These are phyloP conservation scores for Odontesthes bonariensis DNA, from an alignment of 2,113 vertebrate genomes.

Conservation along the genomic window DNA sequence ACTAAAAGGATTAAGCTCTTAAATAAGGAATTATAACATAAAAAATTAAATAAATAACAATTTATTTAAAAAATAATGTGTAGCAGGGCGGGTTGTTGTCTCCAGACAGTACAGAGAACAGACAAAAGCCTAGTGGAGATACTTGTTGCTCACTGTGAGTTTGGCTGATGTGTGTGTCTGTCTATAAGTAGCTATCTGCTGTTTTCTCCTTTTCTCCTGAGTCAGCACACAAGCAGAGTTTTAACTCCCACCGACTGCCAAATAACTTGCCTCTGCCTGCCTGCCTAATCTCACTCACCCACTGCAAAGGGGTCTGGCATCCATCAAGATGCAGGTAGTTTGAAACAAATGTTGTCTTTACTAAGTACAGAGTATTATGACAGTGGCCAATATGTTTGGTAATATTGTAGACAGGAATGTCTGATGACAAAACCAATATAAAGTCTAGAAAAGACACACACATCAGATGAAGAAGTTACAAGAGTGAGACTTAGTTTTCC, in stretches of 20 bases:
- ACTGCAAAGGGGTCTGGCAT: conserved; percentile 19
- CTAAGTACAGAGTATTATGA: background rate
- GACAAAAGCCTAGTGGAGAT: conserved; percentile 10
- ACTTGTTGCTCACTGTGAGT: background rate
- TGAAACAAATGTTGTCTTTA: background rate
- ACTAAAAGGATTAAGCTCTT: no score
- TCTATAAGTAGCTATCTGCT: conserved; percentile 21
- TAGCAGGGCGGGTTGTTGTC: background rate
- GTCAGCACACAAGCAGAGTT: conserved; percentile 55
- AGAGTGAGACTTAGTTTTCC: no score
- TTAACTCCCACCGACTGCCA: conserved; percentile 29
- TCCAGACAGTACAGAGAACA: background rate
- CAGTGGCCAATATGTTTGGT: no score
- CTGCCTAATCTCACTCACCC: conserved; percentile 41
- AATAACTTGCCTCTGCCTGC: conserved; percentile 63
- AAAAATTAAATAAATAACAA: no score
- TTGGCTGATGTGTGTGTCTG: background rate
- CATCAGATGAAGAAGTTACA: no score
- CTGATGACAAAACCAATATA: no score
- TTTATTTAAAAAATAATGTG: no score
- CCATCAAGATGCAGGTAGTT: conserved; percentile 16
- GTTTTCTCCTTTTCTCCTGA: conserved; percentile 35
- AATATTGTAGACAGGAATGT: no score
- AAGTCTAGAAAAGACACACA: no score
- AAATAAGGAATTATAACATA: no score